These are phyloP conservation scores for Clarias platycephalus DNA, from an alignment of 2,797 vertebrate species.

Conservation along the genomic window DNA sequence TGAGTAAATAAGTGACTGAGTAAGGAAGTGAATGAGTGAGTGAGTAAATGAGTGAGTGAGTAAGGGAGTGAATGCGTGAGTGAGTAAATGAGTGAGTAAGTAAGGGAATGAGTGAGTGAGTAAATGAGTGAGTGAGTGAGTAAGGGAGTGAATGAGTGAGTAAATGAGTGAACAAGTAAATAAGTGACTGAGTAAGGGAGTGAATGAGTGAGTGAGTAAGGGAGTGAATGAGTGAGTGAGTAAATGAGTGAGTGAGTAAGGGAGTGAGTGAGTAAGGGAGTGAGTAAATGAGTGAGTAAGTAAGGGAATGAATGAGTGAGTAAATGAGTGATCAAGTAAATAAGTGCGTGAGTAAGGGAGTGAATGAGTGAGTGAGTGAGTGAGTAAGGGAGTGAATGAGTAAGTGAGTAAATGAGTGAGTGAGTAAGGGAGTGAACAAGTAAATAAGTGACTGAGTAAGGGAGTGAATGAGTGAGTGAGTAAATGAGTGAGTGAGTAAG, in stretches of 20 bases:
- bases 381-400: no score
- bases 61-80: background rate
- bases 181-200: rapidly evolving
- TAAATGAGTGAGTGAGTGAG: background rate
- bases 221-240: background rate
- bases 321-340: no score
- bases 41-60: background rate
- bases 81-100: rapidly evolving
- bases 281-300: no score
- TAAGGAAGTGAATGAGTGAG: no score
- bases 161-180: background rate
- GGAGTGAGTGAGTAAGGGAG: background rate
- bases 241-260: background rate
- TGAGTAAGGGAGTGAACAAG: no score
- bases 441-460: no score
- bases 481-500: background rate
- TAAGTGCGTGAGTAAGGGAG: no score
- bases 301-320: no score
- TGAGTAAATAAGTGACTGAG: no score
- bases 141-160: background rate
- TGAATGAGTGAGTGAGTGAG: rapidly evolving
- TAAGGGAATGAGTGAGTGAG: background rate
- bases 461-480: background rate
- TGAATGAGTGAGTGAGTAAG: background rate
- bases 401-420: rapidly evolving